Percentiles rank a stretch among this genome's conserved stretches.
phyloP scores from a whole-genome alignment of 1,140 invertebrate genomes.

The Mylabris phalerata region DNA sequence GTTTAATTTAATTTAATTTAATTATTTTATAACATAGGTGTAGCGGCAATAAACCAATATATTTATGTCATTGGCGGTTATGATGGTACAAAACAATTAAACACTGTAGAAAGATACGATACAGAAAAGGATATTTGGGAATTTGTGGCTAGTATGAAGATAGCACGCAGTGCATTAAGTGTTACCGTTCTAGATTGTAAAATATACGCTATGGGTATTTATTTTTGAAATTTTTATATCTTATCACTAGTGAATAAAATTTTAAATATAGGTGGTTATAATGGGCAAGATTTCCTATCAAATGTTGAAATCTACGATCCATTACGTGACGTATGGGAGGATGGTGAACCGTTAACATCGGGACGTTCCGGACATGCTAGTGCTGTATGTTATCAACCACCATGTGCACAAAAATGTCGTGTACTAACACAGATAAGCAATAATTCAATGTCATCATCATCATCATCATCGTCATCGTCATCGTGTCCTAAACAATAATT shows the following conservation, averaged over 20 bases:
- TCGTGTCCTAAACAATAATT: too few species aligned
- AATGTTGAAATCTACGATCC: conserved; percentile 85
- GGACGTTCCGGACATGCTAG: conserved; percentile 84
- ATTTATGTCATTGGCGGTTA: conserved; percentile 84
- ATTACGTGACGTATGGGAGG: conserved; percentile 63
- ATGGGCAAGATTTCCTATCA: conserved; percentile 71
- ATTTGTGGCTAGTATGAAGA: conserved; percentile 58
- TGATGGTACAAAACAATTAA: conserved; percentile 68
- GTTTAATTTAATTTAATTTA: too few species aligned
- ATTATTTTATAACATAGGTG: conserved; percentile 39
- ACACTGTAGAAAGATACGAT: conserved; percentile 74
- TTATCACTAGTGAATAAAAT: background rate
- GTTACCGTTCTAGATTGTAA: conserved; percentile 74
- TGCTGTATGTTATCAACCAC: conserved; percentile 71
- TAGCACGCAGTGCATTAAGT: conserved; percentile 73
- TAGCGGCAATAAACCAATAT: conserved; percentile 68
- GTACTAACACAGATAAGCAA: conserved; percentile 5
- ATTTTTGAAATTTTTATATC: background rate
- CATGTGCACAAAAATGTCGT: conserved; percentile 40
- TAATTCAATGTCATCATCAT: background rate
- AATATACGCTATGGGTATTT: conserved; percentile 73
- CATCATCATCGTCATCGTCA: background rate
- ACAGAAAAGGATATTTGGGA: conserved; percentile 71
- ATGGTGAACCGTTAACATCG: conserved; percentile 71
- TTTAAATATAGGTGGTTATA: conserved; percentile 69